These are phyloP conservation scores for Drosophila phalerata DNA, from an alignment of 2,888 invertebrate species.

Conservation along the genomic window DNA sequence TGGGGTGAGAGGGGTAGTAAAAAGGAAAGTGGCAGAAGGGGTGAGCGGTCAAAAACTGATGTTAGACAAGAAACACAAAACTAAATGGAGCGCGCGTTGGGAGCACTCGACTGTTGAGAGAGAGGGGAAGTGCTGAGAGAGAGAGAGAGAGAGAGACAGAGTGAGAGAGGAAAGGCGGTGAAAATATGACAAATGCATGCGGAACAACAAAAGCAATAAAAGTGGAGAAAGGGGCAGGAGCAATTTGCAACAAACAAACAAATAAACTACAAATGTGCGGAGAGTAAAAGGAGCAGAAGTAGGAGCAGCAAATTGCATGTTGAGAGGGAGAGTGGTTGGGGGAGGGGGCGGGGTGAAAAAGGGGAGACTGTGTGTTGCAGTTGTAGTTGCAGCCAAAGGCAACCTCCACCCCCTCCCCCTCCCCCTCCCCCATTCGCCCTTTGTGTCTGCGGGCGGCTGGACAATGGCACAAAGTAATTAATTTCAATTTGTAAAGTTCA, in stretches of 20 bases:
- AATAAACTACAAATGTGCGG: slow-evolving; percentile 35
- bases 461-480: slow-evolving; percentile 76
- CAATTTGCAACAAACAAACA: slow-evolving; percentile 16
- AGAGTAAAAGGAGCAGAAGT: not conserved
- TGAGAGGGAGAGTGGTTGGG: not conserved
- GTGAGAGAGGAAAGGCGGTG: not conserved
- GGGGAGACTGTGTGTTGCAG: not conserved
- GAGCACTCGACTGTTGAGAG: not conserved
- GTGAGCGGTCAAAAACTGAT: slow-evolving; percentile 44
- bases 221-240: not conserved
- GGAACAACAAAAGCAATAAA: slow-evolving; percentile 31
- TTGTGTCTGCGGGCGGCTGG: slow-evolving; percentile 23
- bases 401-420: not conserved
- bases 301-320: not conserved
- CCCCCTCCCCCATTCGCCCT: too few relatives aligned
- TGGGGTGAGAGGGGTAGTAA: too few relatives aligned
- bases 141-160: not conserved
- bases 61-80: slow-evolving; percentile 61
- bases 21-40: not conserved
- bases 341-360: not conserved
- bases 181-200: slow-evolving; percentile 62
- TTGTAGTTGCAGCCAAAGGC: slow-evolving; percentile 18
- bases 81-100: slow-evolving; percentile 49
- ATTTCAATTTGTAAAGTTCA: slow-evolving; percentile 82
- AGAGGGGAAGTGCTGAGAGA: not conserved